Conservation (phyloP, 2,113 vertebrate genomes). For the Bubo bubo region DNA sequence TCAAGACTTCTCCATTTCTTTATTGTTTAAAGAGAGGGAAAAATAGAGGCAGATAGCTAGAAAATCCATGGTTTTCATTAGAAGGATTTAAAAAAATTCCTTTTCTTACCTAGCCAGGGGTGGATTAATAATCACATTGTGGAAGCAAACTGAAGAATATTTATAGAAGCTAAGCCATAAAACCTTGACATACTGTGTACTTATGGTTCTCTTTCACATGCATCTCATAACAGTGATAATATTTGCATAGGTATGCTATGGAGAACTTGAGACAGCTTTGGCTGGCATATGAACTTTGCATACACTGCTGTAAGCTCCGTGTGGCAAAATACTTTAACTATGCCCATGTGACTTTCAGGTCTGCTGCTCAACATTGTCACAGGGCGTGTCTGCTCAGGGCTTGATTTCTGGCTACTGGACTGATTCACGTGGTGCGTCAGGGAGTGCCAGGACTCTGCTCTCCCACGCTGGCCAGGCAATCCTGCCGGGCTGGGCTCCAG, state of each 20-base stretch:
- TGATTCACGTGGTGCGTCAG: not conserved
- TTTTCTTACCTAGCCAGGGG: not conserved
- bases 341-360: not conserved
- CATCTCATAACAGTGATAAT: not conserved
- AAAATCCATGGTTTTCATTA: not conserved
- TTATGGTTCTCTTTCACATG: not conserved
- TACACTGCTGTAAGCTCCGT: not conserved
- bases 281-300: not conserved
- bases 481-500: not conserved
- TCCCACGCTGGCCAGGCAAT: not conserved
- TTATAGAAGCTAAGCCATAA: not conserved
- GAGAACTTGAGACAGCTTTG: not conserved
- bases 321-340: not conserved
- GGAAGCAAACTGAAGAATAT: not conserved
- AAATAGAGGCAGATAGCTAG: not conserved
- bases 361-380: not conserved
- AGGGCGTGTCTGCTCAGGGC: not conserved
- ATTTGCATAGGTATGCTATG: not conserved
- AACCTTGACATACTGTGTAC: not conserved
- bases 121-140: not conserved
- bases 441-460: not conserved
- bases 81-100: not conserved
- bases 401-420: not conserved
- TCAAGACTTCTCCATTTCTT: not conserved
- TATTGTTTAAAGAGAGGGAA: not conserved